Evolutionary conservation across 2,888 invertebrate species (phyloP).

Genomic region (Epirrita christyi): DNA sequence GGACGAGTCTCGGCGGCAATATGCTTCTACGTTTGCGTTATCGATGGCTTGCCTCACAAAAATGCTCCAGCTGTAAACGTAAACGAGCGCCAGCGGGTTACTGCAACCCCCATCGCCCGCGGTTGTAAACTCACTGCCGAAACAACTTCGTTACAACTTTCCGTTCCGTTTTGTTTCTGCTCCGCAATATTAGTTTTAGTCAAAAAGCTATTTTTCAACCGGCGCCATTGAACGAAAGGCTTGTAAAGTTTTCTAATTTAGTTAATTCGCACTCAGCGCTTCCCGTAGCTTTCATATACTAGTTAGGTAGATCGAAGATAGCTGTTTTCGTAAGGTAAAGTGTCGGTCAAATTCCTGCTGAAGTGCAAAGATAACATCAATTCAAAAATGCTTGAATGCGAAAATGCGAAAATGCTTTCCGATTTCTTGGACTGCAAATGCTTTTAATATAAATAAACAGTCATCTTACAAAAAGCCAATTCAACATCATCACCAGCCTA

Average conservation of each 20-base stretch:
- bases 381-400: too few relatives aligned
- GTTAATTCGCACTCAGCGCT: constrained; percentile 67
- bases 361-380: constrained; percentile 63
- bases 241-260: constrained; percentile 82
- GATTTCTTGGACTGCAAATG: not conserved
- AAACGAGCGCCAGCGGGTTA: constrained; percentile 56
- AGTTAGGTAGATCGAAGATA: constrained; percentile 61
- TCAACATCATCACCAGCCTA: too few relatives aligned
- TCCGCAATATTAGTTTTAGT: constrained; percentile 82
- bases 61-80: constrained; percentile 56
- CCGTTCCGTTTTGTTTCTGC: constrained; percentile 76
- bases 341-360: constrained; percentile 46
- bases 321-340: constrained; percentile 58
- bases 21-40: constrained; percentile 71
- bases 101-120: constrained; percentile 57
- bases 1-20: constrained; percentile 70
- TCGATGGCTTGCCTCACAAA: constrained; percentile 63
- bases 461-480: too few relatives aligned
- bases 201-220: constrained; percentile 81
- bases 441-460: not conserved
- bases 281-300: constrained; percentile 51
- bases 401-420: too few relatives aligned
- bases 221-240: constrained; percentile 67
- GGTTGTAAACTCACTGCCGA: constrained; percentile 71
- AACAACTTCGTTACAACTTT: constrained; percentile 83